A percentile compares a stretch with the other conserved stretches of the same genome.
Conservation (phyloP, 2,113 vertebrate genomes). For the Bujurquina vittata region DNA sequence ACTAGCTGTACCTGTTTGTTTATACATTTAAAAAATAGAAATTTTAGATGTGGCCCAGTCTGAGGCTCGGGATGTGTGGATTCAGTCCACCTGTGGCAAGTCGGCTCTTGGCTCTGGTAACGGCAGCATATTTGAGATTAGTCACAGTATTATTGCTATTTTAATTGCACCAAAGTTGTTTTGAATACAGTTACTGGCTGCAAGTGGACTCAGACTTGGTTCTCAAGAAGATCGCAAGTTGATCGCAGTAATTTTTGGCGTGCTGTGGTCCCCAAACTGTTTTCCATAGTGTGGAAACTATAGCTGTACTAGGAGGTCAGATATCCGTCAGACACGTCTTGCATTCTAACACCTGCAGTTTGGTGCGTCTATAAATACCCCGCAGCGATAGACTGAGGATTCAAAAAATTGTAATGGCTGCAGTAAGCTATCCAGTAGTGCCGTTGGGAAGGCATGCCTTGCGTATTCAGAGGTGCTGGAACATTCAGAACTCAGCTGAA, state of each 20-base stretch:
- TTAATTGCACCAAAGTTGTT: too few species aligned
- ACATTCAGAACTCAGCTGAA: neutral
- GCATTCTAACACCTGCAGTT: neutral
- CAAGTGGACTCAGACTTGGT: too few species aligned
- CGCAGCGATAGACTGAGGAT: neutral
- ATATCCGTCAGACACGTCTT: neutral
- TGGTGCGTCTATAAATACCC: neutral
- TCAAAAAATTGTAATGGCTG: neutral
- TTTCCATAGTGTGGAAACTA: neutral
- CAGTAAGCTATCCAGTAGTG: neutral
- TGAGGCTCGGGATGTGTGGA: too few species aligned
- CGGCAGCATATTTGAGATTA: too few species aligned
- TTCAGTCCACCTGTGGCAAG: too few species aligned
- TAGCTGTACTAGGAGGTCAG: slow-evolving; percentile 17
- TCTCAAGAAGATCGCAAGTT: too few species aligned
- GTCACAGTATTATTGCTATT: too few species aligned
- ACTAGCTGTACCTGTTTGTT: neutral
- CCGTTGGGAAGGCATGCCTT: neutral
- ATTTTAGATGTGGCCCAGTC: too few species aligned
- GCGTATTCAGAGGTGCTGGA: neutral
- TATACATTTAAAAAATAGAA: neutral
- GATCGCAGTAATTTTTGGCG: too few species aligned
- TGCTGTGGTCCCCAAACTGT: too few species aligned
- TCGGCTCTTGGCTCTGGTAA: too few species aligned
- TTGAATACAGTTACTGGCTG: too few species aligned